Evolutionary conservation across 2,113 vertebrate genomes (phyloP).

Genomic region (Mastomys natalensis): DNA sequence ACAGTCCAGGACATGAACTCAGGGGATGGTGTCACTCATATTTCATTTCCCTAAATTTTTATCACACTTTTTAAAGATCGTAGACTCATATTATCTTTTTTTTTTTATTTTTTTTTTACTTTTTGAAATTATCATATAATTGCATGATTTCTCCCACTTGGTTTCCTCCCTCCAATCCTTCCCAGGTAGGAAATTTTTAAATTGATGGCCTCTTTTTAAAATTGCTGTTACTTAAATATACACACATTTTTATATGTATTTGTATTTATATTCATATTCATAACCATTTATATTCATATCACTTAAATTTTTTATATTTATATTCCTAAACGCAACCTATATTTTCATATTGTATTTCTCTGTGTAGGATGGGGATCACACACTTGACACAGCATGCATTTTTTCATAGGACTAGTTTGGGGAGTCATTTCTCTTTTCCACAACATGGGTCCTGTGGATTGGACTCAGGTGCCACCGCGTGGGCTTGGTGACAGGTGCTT

Average conservation of each 20-base stretch:
- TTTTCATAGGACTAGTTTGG: not conserved
- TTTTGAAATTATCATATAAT: not conserved
- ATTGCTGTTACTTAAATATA: not conserved
- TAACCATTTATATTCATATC: too few relatives aligned
- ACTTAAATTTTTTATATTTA: too few relatives aligned
- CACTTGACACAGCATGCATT: not conserved
- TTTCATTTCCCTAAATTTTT: not conserved
- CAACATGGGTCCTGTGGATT: not conserved
- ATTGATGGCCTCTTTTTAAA: not conserved
- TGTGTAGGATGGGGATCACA: not conserved
- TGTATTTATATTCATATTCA: not conserved
- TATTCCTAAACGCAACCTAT: not conserved
- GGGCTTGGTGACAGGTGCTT: not conserved
- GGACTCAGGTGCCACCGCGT: not conserved
- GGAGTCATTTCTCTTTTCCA: too few relatives aligned
- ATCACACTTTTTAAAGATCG: not conserved
- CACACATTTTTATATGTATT: not conserved
- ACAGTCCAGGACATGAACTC: not conserved
- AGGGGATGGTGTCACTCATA: not conserved
- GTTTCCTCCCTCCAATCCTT: not conserved
- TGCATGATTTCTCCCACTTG: not conserved
- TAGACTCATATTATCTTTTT: not conserved
- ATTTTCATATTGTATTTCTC: not conserved
- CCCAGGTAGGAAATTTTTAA: not conserved
- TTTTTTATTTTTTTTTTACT: not conserved